Evolutionary conservation across 1,140 invertebrate genomes (phyloP).

Genomic region (Megathymus violae): DNA sequence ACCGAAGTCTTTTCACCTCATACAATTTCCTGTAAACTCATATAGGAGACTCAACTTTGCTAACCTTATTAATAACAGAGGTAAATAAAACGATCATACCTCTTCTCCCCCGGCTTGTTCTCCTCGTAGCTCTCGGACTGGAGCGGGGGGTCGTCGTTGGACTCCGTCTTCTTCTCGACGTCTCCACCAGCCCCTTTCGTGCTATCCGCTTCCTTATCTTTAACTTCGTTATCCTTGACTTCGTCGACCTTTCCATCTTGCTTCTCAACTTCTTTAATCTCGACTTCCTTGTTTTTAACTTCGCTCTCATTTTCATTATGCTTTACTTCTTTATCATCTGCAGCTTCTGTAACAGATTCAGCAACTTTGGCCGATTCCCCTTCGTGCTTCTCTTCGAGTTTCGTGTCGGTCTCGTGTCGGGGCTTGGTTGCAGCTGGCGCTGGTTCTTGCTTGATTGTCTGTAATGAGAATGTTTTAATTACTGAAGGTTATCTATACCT

Average conservation of each 20-base stretch:
- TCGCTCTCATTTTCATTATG: not conserved
- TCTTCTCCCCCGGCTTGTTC: conserved; percentile 60
- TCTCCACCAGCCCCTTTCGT: conserved; percentile 1
- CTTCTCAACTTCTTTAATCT: not conserved
- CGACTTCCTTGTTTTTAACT: conserved; percentile 13
- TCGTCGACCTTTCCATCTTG: not conserved
- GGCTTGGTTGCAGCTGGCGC: not conserved
- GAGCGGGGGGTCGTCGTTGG: conserved; percentile 63
- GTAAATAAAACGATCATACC: too few species aligned
- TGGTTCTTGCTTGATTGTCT: conserved; percentile 1
- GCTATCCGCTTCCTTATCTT: conserved; percentile 15
- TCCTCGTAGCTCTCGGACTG: conserved; percentile 57
- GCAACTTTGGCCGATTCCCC: not conserved
- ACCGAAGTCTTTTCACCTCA: too few species aligned
- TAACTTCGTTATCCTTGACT: conserved; percentile 21
- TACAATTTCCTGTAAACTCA: too few species aligned
- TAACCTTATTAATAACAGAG: too few species aligned
- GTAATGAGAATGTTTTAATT: not conserved
- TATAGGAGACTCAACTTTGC: too few species aligned
- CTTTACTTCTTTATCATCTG: not conserved
- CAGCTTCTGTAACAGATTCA: not conserved
- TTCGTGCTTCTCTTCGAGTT: not conserved
- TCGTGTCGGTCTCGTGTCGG: not conserved
- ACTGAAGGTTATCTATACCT: too few species aligned
- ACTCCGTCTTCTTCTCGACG: conserved; percentile 39